These are phyloP conservation scores for Siphlonurus alternatus DNA, from an alignment of 2,888 invertebrate species.

Conservation along the genomic window DNA sequence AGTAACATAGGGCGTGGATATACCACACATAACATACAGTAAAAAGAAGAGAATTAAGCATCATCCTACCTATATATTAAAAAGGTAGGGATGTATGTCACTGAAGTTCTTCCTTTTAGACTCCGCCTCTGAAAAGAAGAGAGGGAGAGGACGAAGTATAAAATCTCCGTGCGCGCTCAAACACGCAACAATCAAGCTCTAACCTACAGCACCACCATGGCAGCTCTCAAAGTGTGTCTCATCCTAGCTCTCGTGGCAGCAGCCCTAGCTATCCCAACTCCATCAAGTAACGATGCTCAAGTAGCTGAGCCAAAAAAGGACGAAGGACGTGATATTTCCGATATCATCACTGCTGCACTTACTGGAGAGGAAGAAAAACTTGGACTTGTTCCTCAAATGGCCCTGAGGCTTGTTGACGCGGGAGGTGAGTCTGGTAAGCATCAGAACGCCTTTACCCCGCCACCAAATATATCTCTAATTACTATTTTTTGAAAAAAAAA, in stretches of 20 bases:
- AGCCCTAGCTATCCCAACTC: not conserved
- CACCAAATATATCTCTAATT: not conserved
- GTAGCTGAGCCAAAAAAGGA: not conserved
- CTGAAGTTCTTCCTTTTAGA: not conserved
- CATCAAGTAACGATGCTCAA: not conserved
- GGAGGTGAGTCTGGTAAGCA: constrained; percentile 4
- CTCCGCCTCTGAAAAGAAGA: not conserved
- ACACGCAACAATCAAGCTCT: not conserved
- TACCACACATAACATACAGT: not conserved
- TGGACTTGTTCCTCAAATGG: not conserved
- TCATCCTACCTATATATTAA: not conserved
- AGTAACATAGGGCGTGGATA: not conserved
- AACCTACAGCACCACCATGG: not conserved
- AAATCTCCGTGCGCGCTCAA: not conserved
- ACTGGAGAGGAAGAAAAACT: not conserved
- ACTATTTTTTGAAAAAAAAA: not conserved
- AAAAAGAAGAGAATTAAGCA: not conserved
- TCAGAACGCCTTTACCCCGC: not conserved
- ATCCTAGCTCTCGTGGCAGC: not conserved
- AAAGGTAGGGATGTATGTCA: not conserved
- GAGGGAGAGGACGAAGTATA: not conserved
- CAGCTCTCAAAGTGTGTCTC: not conserved
- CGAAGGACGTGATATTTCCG: not conserved
- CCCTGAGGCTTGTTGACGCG: not conserved
- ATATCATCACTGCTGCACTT: not conserved